Base-by-base conservation (phyloP, 1,140 invertebrate genomes). In the Oncopeltus fasciatus region DNA sequence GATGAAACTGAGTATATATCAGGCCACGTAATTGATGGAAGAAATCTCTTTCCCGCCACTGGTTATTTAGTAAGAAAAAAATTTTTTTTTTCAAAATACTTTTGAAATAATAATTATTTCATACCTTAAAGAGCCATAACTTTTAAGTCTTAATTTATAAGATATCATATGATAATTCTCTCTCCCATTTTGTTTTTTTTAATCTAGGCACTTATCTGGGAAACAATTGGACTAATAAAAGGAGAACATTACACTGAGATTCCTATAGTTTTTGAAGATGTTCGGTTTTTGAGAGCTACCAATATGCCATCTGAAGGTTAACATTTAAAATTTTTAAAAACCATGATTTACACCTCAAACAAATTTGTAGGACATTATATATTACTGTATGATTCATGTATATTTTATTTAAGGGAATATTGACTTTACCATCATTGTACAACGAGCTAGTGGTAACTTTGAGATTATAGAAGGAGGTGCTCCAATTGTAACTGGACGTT, bases 11-110 rank as follows among this genome's bases (percentile, higher is more conserved):
- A 60, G 21, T 96, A 82, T 70, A 82, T 91, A 72, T 73, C 75
- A 24, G 92, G 90, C 1, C 93, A 98, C 72, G 78, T 86, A 3
- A 88, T 97, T 67, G 92, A 97, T 74, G 85, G 85, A 72, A 82
- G 92, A 67, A 86, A 89, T 65, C 70, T 96, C 0, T 86, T 90
- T 64, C 94, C 94, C 2, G 92, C 92, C 0, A 94, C 92, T 11
- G 91, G 90, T 26, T 98, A 88, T 70, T 68, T 90, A 60, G 76
- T 74, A 66, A 61, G 47, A 31, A 21, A 38, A 38, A 38, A 38
- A 5, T 38, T 38, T 9, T 16, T 38, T 9, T 9, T 9, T 16
- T 38, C 16, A 38, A 5, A 9, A 21, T 51, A n/a, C 2, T 43
- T 24, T 18, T 62, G 38, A 59, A 57, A 28, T 31, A n/a, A n/a